Base-by-base conservation (phyloP, 2,113 vertebrate species). In the Hippocampus comes region DNA sequence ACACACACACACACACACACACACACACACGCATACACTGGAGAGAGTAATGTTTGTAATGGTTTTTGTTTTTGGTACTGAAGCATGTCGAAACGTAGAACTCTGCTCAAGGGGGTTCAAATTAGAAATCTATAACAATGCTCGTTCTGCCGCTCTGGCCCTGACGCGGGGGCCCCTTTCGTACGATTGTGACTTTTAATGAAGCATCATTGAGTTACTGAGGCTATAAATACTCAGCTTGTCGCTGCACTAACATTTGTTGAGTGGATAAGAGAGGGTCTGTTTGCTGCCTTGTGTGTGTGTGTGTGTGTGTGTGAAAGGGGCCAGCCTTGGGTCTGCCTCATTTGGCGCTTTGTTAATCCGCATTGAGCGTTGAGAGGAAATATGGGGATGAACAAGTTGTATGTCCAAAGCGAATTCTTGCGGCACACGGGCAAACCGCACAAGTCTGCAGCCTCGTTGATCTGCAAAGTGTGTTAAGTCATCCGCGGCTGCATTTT, bases 121-220 rank as follows among this genome's bases (percentile, higher is more conserved):
- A 71, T 61, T 9, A 49, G 48, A 60, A 73, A 57, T 21, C 41
- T 27, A 2, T 15, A 64, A 77, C 77, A 78, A 83, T 68, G 63
- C 12, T 46, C 30, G 12, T 72, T 61, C 21, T 64, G 76, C 68
- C 75, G 57, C 67, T 78, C 34, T 27, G 67, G 67, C 30, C 56
- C 61, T 9, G 8, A 25, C 25, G 53, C 21, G 59, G 68, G 69
- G 57, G 67, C 53, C 71, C n/a, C 59, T 73, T 18, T 23, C 34
- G 25, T 42, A 63, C 56, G 73, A 79, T 15, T 72, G 70, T 25
- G 71, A 77, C 81, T 73, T 72, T 66, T 78, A 81, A 78, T 66
- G 68, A 78, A 82, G 71, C 72, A 68, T 12, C 43, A 67, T 78
- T 78, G 74, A 81, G 61, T 86, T 79, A 79, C 74, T 43, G 61